Evolutionary conservation across 2,113 vertebrate species (phyloP), one percentile per base, ranked within the genome.

Genomic region (Petrocephalus zakoni): DNA sequence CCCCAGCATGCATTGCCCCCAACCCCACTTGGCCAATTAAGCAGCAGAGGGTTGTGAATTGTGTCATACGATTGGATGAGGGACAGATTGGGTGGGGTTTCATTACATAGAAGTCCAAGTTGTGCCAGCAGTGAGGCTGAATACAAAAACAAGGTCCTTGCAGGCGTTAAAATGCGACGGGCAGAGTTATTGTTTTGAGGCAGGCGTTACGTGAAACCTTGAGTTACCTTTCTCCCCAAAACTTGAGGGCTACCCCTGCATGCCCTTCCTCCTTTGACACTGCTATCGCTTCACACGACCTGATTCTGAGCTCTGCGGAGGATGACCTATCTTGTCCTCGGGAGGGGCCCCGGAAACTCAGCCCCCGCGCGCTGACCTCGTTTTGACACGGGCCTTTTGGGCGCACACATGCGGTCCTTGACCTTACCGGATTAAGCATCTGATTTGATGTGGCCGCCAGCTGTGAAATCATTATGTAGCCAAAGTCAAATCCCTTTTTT

Each of bases 371-470:
- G 8, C 21, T 46, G 81, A 83, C 81, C 42, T 49, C 81, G 49
- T 83, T 83, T 49, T 83, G 81, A 83, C 81, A 83, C 81, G 46
- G 22, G 34, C 22, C 81, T 46, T 83, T 49, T 22, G 81, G 81
- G 22, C 4, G 1, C 81, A 47, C 42, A 42, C 81, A 83, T n/a
- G 37, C 46, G 64, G 89, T 87, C 87, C 55, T 88, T 88, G 88
- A 89, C 82, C 37, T 37, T 55, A 56, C 13, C 46, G 51, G 47
- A 88, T 89, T 88, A 78, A 78, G 78, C 34, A 15, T 89, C 84
- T 88, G 55, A 82, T 86, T 88, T 46, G 87, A 88, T 68, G 61
- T 82, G 42, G 86, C 25, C 85, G 86, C 53, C 83, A 81, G 55
- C 49, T 58, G 55, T 64, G 51, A 87, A 83, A 88, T 88, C 68